Evolutionary conservation across 2,797 vertebrate species (phyloP), one percentile per base, ranked within the genome.

Genomic region (Botia almorhae): DNA sequence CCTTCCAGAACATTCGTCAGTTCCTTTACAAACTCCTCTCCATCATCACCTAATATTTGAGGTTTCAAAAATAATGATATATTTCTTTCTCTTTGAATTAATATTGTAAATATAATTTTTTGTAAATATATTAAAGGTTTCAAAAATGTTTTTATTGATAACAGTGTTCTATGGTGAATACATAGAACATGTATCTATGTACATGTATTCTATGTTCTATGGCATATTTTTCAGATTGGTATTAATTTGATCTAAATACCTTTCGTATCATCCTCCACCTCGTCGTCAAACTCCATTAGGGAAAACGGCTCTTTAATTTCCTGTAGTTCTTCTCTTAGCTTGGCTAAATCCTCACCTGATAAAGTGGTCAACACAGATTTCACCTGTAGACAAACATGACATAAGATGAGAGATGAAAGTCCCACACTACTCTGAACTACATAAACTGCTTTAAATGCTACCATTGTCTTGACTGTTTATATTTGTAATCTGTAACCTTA

Each of bases 231-330:
- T 36, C 10, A 46, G 43, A 46, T 58, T 64, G 50, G 26, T 36
- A 6, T 58, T 33, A 2, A 4, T 70, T 46, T 43, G 10, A 56
- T 7, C 23, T 48, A 29, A 23, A 76, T 87, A 98, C 97, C 96
- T 87, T 93, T 95, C 73, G 88, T 92, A 80, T 98, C 96, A 3
- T 97, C 96, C 3, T 90, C 95, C 0, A 97, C 95, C 48, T 99
- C 97, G 0, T 99, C 97, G 56, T 95, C 97, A 85, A 99, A 97
- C 88, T 99, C 98, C 81, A 94, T 93, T 80, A 98, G 85, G 16
- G 96, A 96, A 94, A 98, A 98, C 0, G 94, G 90, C 86, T 96
- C 96, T 88, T 94, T 96, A 78, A 99, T 95, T 39, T 89, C 89
- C 0, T 96, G 90, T 83, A 99, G 87, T 67, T 98, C 95, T 0